Conservation (phyloP, 1,140 invertebrate genomes). For the Manduca sexta region DNA sequence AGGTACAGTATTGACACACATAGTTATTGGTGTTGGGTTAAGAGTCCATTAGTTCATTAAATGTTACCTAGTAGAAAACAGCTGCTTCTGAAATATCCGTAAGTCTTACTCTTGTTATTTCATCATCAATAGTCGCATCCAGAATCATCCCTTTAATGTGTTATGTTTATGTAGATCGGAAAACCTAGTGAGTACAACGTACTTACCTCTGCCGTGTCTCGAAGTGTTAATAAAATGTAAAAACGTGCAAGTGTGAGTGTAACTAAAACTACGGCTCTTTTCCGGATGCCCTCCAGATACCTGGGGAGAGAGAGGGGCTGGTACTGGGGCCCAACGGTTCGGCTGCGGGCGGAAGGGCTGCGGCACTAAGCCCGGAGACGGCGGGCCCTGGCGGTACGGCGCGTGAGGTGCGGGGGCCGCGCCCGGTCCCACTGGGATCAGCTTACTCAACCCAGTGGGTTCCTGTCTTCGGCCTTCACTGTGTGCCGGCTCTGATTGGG, state of each 20-base stretch:
- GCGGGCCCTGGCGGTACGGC: conserved; percentile 51
- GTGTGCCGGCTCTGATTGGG: conserved; percentile 47
- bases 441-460: conserved; percentile 54
- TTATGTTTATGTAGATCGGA: too few relatives aligned
- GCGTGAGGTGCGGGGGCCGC: conserved; percentile 26
- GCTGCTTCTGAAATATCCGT: too few relatives aligned
- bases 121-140: too few relatives aligned
- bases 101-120: too few relatives aligned
- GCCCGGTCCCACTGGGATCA: conserved; percentile 58
- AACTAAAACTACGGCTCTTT: conserved; percentile 21
- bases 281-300: conserved; percentile 26
- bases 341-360: conserved; percentile 61
- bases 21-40: not conserved
- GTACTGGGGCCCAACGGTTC: conserved; percentile 61
- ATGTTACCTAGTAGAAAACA: too few relatives aligned
- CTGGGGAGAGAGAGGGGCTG: conserved; percentile 62
- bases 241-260: conserved; percentile 17
- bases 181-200: not conserved
- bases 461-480: conserved; percentile 53
- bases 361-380: conserved; percentile 47
- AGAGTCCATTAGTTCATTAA: too few relatives aligned
- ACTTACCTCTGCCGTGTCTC: not conserved
- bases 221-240: conserved; percentile 4
- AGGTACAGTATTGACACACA: too few relatives aligned
- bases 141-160: too few relatives aligned